These are phyloP conservation scores for Hippocampus zosterae DNA, from an alignment of 2,113 vertebrate species.

Conservation along the genomic window DNA sequence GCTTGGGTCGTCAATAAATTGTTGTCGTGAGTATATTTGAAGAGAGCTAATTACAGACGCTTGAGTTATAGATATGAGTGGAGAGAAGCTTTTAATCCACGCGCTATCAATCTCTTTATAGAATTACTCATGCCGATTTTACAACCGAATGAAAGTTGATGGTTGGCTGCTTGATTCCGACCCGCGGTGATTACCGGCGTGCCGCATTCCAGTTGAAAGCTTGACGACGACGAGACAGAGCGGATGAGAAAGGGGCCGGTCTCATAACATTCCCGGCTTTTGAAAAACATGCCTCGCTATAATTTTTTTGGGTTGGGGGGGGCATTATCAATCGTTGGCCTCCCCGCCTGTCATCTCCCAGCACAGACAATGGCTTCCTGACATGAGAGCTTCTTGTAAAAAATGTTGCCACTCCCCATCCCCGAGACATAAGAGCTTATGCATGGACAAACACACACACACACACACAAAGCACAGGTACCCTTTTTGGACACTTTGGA, in stretches of 20 bases:
- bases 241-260: constrained; percentile 31
- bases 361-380: constrained; percentile 61
- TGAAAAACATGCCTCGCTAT: constrained; percentile 46
- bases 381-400: constrained; percentile 65
- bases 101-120: background rate
- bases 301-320: constrained; percentile 47
- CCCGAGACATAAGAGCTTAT: constrained; percentile 14
- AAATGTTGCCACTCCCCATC: constrained; percentile 53
- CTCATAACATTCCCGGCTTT: constrained; percentile 41
- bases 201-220: background rate
- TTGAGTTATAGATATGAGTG: background rate
- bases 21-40: background rate
- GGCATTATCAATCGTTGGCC: constrained; percentile 58
- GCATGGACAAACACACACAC: constrained; percentile 8
- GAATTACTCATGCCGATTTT: background rate
- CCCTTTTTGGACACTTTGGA: too few species aligned
- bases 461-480: too few species aligned
- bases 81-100: background rate
- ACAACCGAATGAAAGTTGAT: background rate
- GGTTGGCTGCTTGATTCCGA: background rate
- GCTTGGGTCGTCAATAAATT: background rate
- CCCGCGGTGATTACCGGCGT: background rate
- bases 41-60: background rate
- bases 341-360: constrained; percentile 46
- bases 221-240: constrained; percentile 33